Conservation (phyloP, 2,797 vertebrate genomes). For the Sylvilagus floridanus region DNA sequence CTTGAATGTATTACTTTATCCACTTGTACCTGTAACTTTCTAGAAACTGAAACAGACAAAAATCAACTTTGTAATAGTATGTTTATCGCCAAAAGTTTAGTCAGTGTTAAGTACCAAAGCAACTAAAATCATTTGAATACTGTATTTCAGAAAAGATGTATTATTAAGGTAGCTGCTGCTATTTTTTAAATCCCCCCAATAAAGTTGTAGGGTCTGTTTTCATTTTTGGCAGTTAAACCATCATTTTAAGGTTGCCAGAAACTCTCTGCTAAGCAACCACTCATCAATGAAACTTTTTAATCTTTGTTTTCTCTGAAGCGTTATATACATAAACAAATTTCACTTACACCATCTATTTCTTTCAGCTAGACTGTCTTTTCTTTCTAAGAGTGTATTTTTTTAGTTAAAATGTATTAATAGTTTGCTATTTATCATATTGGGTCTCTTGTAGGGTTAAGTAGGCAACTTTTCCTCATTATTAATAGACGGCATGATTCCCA, state of each 20-base stretch:
- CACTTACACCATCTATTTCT: not conserved
- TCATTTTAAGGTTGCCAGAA: not conserved
- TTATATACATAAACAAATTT: not conserved
- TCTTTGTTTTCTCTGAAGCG: not conserved
- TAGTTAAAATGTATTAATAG: not conserved
- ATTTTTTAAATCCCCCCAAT: not conserved
- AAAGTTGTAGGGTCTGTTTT: not conserved
- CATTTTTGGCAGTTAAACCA: constrained; percentile 38
- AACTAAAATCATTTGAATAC: too few relatives aligned
- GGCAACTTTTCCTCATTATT: not conserved
- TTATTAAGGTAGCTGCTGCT: constrained; percentile 52
- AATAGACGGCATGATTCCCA: not conserved
- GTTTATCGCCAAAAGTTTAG: not conserved
- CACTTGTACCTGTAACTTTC: constrained; percentile 20
- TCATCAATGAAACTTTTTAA: not conserved
- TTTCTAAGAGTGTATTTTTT: not conserved
- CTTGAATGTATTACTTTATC: constrained; percentile 16
- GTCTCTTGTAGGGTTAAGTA: not conserved
- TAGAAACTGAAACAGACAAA: constrained; percentile 41
- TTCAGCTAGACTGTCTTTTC: constrained; percentile 5
- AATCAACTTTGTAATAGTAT: constrained; percentile 36
- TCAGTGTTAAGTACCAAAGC: not conserved
- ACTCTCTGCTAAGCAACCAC: not conserved
- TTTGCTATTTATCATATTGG: not conserved
- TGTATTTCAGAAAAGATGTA: not conserved